These are phyloP conservation scores for Ceratina calcarata DNA, from an alignment of 1,140 invertebrate genomes.

Conservation along the genomic window DNA sequence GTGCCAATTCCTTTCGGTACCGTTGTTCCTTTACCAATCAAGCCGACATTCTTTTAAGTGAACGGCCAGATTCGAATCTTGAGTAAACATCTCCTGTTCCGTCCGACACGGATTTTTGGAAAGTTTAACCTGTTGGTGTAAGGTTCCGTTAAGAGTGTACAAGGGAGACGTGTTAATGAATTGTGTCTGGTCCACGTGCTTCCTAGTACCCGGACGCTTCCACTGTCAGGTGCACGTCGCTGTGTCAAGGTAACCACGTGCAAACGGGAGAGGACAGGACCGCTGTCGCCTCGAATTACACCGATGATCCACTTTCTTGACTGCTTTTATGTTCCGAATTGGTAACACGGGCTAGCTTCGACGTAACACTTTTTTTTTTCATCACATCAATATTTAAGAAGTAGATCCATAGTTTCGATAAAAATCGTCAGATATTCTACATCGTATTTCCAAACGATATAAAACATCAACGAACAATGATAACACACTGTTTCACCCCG, in stretches of 20 bases:
- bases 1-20: background rate
- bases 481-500: background rate
- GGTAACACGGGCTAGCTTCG: background rate
- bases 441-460: background rate
- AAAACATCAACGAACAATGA: background rate
- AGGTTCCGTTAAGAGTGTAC: background rate
- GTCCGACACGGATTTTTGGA: too few species aligned
- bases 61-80: background rate
- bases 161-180: conserved; percentile 16
- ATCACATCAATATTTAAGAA: too few species aligned
- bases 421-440: background rate
- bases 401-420: too few species aligned
- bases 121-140: background rate
- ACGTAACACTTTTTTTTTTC: background rate
- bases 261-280: conserved; percentile 29
- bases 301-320: background rate
- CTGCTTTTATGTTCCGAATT: background rate
- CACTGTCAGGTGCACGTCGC: conserved; percentile 30
- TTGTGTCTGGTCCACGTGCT: conserved; percentile 22
- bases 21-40: background rate
- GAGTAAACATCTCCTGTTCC: background rate
- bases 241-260: conserved; percentile 46
- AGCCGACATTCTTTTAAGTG: background rate
- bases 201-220: conserved; percentile 19
- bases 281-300: conserved; percentile 32